Base-by-base conservation (phyloP, 2,888 invertebrate species). In the Tinea pellionella region DNA sequence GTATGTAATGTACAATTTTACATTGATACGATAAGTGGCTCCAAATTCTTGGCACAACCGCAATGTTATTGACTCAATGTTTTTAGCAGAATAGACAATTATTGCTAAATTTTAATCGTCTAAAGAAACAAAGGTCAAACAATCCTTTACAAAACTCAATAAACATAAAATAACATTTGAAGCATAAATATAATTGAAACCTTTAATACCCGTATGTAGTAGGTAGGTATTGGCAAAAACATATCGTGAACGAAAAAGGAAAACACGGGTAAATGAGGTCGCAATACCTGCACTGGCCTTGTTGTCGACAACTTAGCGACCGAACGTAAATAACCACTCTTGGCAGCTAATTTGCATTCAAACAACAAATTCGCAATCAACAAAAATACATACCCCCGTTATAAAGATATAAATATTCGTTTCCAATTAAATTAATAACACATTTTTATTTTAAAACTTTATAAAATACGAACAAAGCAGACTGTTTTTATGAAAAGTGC, bases 231-330 rank as follows among this genome's bases (percentile, higher is more conserved):
- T 53, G 53, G 53, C 53, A 53, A 53, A 24, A 53, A 2, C 16
- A 24, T n/a, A n/a, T 47, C 8, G 2, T n/a, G 15, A 47, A 47
- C 47, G 19, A 53, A 53, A 53, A 53, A 18, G 53, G 53, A 53
- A 24, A 53, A 53, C 53, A 15, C n/a, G 37, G 16, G 53, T 53
- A 53, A 24, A 53, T 24, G 53, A 53, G 53, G 53, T 53, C 53
- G 11, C 53, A 24, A 24, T 24, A 24, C 18, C 53, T 53, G 53
- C 53, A 53, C 18, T 24, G 53, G 53, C 53, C 53, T 53, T 24
- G 53, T 24, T 53, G 53, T 18, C 53, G 24, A 53, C 53, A 24
- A 53, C 53, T 53, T 51, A 51, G 51, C 51, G 51, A 16, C 51
- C 15, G 51, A 9, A 53, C n/a, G 53, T 24, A 53, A 24, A 24